Evolutionary conservation across 2,113 vertebrate genomes (phyloP).

Genomic region (Recurvirostra avosetta): DNA sequence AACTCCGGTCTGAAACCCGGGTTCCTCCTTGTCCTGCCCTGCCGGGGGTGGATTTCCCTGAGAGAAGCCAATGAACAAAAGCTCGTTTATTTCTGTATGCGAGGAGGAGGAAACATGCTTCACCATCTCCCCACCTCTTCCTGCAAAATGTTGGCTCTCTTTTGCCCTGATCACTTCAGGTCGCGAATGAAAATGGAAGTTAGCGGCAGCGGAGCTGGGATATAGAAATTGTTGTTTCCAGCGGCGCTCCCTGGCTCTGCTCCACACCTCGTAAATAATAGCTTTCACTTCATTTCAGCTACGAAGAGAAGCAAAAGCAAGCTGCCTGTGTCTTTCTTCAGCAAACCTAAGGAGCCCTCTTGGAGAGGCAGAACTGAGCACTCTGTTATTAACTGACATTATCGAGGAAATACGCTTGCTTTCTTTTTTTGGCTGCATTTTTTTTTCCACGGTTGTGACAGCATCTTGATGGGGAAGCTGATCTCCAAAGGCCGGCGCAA

Average conservation of each 20-base stretch:
- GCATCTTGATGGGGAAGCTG: constrained; percentile 65
- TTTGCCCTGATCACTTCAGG: neutral
- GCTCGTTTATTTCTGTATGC: neutral
- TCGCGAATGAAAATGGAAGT: neutral
- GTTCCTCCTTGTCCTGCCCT: constrained; percentile 30
- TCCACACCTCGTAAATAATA: neutral
- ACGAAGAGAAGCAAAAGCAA: neutral
- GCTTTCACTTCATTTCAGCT: neutral
- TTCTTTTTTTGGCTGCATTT: neutral
- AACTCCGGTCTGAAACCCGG: neutral
- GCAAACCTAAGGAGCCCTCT: neutral
- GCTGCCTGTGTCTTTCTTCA: neutral
- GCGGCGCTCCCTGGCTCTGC: neutral
- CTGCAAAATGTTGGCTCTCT: neutral
- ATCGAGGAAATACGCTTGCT: neutral
- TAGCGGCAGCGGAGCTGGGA: neutral
- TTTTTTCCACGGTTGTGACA: neutral
- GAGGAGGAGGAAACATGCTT: constrained; percentile 8
- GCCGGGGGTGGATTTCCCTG: constrained; percentile 16
- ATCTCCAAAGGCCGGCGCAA: constrained; percentile 51
- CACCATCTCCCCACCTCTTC: neutral
- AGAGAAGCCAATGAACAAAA: constrained; percentile 37
- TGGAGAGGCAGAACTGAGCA: neutral
- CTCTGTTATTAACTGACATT: neutral
- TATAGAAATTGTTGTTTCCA: neutral